Base-by-base conservation (phyloP, 2,888 invertebrate genomes). In the Siphonodentalium dalli region DNA sequence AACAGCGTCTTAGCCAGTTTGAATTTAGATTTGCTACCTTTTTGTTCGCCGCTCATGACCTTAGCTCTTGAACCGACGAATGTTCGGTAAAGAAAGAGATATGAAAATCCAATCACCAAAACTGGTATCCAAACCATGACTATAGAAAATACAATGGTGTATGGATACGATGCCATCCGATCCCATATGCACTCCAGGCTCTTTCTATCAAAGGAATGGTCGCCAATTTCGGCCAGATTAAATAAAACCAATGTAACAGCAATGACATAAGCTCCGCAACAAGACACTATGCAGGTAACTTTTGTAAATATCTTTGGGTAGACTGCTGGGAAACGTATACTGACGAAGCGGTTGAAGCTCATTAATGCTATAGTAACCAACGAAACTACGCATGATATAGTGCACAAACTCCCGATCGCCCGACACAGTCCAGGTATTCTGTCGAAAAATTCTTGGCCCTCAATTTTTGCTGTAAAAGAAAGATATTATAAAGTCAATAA, bases 171-270 rank as follows among this genome's bases (percentile, higher is more conserved):
- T 15, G 61, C 63, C 51, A 62, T 60, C 9, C 68, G 56, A 42
- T 69, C 64, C 70, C 70, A 70, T 27, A 70, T 59, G 47, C 70
- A 70, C 21, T 54, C 55, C 41, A 59, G 53, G 34, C 60, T 63
- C 49, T 66, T 66, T 40, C 38, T 44, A 57, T 70, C 70, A 34
- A 67, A 70, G 26, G 33, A 31, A 37, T 68, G 65, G 26, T 58
- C 67, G 4, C 67, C 65, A 31, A 63, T 58, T 28, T 60, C 66
- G n/a, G 58, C 37, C 21, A 66, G 54, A 55, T 68, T 69, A 29
- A 61, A 55, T 39, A 59, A 20, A 38, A 69, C 66, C 26, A 67
- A 31, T 11, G 61, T 4, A 11, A 68, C 40, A 20, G 62, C 65
- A 9, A 65, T 21, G n/a, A 55, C 20, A 55, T 65, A 68, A 37